A percentile compares a stretch with the other conserved stretches of the same genome.
Evolutionary conservation across 2,888 invertebrate species (phyloP).

Genomic region (Sinhomidia bicolor): DNA sequence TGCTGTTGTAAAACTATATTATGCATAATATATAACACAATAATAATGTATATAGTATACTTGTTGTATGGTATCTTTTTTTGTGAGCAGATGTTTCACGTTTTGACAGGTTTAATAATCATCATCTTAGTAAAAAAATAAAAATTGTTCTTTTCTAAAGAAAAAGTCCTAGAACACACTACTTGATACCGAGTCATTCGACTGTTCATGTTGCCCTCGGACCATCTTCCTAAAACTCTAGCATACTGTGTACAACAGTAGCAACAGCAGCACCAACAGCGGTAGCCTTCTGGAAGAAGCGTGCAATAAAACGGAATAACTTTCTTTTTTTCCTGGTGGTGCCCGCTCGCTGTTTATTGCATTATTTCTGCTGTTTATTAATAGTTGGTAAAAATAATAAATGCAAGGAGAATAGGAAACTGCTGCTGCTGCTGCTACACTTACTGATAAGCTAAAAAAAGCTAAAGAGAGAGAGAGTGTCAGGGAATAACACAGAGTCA

Average conservation of each 20-base stretch:
- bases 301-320: slow-evolving; percentile 8
- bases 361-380: slow-evolving; percentile 35
- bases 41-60: not conserved
- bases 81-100: slow-evolving; percentile 66
- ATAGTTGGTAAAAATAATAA: not conserved
- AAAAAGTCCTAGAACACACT: not conserved
- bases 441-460: not conserved
- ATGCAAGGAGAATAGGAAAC: not conserved
- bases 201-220: slow-evolving; percentile 38
- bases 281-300: slow-evolving; percentile 34
- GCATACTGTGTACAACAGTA: not conserved
- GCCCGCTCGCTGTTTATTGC: slow-evolving; percentile 47
- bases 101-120: slow-evolving; percentile 72
- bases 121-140: slow-evolving; percentile 63
- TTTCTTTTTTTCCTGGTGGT: slow-evolving; percentile 35
- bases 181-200: not conserved
- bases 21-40: too few species aligned
- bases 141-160: slow-evolving; percentile 65
- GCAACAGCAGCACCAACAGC: not conserved
- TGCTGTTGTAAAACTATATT: too few species aligned
- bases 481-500: slow-evolving; percentile 8
- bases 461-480: not conserved
- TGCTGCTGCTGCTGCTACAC: not conserved
- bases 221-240: not conserved
- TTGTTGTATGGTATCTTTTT: slow-evolving; percentile 26